phyloP scores from a whole-genome alignment of 2,113 vertebrate species.

The Elephas maximus region DNA sequence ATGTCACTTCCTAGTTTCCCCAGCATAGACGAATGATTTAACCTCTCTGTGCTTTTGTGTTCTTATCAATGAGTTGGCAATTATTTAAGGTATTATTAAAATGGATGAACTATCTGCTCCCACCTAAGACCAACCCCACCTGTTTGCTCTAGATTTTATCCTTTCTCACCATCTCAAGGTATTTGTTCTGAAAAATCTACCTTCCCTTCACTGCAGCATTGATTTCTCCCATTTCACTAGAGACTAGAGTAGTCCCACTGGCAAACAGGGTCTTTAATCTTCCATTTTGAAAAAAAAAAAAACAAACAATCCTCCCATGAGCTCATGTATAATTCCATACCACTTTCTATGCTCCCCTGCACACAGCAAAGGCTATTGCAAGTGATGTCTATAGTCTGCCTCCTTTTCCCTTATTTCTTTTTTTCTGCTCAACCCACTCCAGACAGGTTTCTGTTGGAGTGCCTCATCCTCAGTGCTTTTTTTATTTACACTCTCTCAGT shows the following conservation, averaged over 20 bases:
- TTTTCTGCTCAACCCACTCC: neutral
- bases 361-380: neutral
- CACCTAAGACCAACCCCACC: neutral
- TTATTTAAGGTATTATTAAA: conserved; percentile 8
- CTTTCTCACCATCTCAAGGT: neutral
- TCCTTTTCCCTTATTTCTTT: conserved; percentile 18
- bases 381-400: neutral
- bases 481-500: neutral
- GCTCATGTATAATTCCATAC: neutral
- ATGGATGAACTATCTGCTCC: neutral
- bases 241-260: neutral
- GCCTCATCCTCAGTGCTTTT: neutral
- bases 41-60: neutral
- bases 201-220: neutral
- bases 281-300: neutral
- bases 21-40: neutral
- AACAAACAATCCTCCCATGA: neutral
- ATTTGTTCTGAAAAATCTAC: neutral
- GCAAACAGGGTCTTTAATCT: conserved; percentile 25
- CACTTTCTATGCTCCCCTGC: neutral
- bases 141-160: neutral
- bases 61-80: neutral
- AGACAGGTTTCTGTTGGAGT: neutral
- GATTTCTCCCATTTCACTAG: neutral
- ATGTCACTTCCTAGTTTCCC: neutral